phyloP scores from a whole-genome alignment of 2,113 vertebrate species.

The Aspiorhynchus laticeps region DNA sequence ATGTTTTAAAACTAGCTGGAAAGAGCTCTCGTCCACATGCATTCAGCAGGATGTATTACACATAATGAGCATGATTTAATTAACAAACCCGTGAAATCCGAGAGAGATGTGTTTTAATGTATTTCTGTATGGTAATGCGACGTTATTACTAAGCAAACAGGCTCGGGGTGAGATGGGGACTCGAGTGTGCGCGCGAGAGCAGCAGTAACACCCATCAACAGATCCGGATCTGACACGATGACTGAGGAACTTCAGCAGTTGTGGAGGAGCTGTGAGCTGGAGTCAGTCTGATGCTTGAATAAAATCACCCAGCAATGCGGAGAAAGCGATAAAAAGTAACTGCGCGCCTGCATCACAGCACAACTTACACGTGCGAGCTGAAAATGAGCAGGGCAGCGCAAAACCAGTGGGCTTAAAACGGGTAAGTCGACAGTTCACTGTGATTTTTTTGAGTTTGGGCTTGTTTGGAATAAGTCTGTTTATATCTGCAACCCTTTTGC shows the following conservation, averaged over 20 bases:
- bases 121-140: too few relatives aligned
- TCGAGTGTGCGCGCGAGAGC: background rate
- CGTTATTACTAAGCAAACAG: background rate
- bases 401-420: background rate
- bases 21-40: background rate
- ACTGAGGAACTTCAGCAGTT: conserved; percentile 34
- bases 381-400: background rate
- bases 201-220: conserved; percentile 23
- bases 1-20: background rate
- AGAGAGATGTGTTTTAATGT: background rate
- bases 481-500: background rate
- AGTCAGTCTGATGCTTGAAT: background rate
- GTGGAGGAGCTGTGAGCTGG: conserved; percentile 3
- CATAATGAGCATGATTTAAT: background rate
- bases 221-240: conserved; percentile 7
- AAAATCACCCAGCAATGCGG: background rate
- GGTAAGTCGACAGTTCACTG: background rate
- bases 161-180: background rate
- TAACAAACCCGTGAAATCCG: background rate
- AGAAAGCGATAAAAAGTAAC: conserved; percentile 6
- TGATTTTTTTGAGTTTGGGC: background rate
- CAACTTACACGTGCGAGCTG: background rate
- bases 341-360: background rate
- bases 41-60: background rate
- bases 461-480: background rate